phyloP scores from a whole-genome alignment of 2,797 vertebrate species.

The Benthosema pterotum region DNA sequence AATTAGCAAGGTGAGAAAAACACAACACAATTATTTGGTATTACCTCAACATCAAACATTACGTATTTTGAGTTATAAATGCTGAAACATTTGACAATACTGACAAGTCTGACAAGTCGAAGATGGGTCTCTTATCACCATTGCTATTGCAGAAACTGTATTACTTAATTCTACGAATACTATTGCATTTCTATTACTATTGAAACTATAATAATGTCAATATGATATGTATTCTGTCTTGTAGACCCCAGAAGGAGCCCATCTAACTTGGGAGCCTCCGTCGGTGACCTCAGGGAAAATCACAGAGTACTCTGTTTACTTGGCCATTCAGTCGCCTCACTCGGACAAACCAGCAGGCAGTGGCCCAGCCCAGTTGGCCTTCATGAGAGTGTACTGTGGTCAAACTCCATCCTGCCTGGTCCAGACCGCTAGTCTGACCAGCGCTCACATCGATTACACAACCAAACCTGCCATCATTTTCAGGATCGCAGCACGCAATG shows the following conservation, averaged over 20 bases:
- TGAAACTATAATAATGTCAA: no score
- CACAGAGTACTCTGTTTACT: constrained; percentile 93
- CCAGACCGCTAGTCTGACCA: constrained; percentile 90
- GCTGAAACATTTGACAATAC: no score
- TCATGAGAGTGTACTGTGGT: constrained; percentile 96
- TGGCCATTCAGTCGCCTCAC: constrained; percentile 85
- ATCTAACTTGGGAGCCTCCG: constrained; percentile 96
- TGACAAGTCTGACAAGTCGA: no score
- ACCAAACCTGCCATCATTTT: constrained; percentile 98
- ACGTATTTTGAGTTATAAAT: no score
- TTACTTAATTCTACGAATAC: no score
- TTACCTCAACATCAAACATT: no score
- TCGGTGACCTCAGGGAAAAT: constrained; percentile 95
- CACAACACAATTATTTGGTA: no score
- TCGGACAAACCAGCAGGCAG: constrained; percentile 85
- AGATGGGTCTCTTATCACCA: no score
- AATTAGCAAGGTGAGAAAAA: constrained; percentile 89
- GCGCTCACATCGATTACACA: constrained; percentile 95
- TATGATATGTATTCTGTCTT: no score
- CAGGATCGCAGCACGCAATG: constrained; percentile 94
- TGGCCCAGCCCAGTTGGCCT: constrained; percentile 92
- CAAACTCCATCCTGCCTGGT: constrained; percentile 94
- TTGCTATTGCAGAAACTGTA: no score
- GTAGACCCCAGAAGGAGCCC: constrained; percentile 92
- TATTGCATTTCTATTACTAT: not conserved